These are phyloP conservation scores for Borostomias antarcticus DNA, from an alignment of 2,797 vertebrate species.

Conservation along the genomic window DNA sequence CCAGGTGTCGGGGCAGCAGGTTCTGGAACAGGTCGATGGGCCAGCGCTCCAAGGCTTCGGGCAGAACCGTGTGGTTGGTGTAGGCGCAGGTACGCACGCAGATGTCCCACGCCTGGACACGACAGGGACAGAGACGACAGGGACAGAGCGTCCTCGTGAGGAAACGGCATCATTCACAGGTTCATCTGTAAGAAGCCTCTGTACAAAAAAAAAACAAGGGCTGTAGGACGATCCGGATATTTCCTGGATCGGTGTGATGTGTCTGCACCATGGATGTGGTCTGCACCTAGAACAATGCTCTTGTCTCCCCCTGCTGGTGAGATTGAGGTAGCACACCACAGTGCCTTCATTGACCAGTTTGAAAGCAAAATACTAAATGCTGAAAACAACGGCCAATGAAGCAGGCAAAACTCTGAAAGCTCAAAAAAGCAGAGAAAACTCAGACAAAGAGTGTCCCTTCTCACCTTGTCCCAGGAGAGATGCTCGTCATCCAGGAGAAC, in stretches of 20 bases:
- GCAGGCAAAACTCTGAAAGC: too few relatives aligned
- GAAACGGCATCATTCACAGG: too few relatives aligned
- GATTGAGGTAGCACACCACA: background rate
- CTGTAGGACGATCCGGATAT: background rate
- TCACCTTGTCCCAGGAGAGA: slow-evolving; percentile 88
- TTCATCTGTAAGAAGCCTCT: too few relatives aligned
- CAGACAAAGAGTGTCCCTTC: slow-evolving; percentile 18
- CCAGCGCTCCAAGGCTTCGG: slow-evolving; percentile 96
- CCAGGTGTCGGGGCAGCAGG: slow-evolving; percentile 91
- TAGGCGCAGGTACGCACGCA: slow-evolving; percentile 91
- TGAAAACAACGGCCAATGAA: background rate
- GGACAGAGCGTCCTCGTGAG: background rate
- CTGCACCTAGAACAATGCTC: background rate
- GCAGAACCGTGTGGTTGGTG: slow-evolving; percentile 97
- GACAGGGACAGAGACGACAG: background rate
- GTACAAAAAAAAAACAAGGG: too few relatives aligned
- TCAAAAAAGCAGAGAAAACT: background rate
- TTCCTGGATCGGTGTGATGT: background rate
- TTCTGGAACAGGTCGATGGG: slow-evolving; percentile 90
- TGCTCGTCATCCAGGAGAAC: slow-evolving; percentile 93
- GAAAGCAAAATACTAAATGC: background rate
- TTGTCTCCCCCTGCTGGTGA: slow-evolving; percentile 20
- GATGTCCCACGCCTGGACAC: slow-evolving; percentile 90
- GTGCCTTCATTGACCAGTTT: background rate
- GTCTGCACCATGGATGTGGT: background rate